These are phyloP conservation scores for Potamarius usumacintae DNA, from an alignment of 2,113 vertebrate genomes.

Conservation along the genomic window DNA sequence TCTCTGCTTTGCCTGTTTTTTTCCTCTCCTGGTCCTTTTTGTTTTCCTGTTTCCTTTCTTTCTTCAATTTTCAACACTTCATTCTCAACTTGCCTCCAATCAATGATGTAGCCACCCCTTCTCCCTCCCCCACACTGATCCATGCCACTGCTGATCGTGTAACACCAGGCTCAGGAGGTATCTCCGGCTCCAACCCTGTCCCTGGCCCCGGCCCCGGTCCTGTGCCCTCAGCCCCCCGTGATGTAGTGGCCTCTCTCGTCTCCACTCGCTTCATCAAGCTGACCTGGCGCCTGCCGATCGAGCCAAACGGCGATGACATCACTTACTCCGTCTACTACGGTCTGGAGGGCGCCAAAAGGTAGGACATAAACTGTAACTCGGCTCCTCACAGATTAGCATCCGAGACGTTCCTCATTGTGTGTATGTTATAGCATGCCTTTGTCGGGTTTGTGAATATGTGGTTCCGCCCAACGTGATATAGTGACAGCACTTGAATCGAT, in stretches of 20 bases:
- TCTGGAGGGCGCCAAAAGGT: constrained; percentile 89
- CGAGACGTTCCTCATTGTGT: background rate
- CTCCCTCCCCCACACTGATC: constrained; percentile 96
- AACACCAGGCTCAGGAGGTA: constrained; percentile 87
- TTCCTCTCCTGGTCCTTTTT: constrained; percentile 23
- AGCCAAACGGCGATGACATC: constrained; percentile 91
- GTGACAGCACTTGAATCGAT: background rate
- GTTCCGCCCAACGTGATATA: background rate
- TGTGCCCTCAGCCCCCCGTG: constrained; percentile 87
- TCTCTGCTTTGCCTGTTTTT: constrained; percentile 55
- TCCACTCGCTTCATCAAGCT: constrained; percentile 98
- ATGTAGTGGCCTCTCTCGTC: constrained; percentile 95
- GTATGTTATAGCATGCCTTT: background rate
- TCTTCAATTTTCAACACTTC: constrained; percentile 38
- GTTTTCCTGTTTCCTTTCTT: constrained; percentile 51
- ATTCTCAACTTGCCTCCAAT: constrained; percentile 54
- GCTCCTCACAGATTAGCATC: background rate
- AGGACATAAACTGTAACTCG: constrained; percentile 21
- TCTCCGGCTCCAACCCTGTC: constrained; percentile 64
- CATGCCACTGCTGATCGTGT: constrained; percentile 99
- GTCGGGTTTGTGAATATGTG: background rate
- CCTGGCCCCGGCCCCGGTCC: constrained; percentile 56
- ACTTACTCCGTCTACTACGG: constrained; percentile 96
- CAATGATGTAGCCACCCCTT: constrained; percentile 95
- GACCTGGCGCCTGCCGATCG: constrained; percentile 90